Evolutionary conservation across 1,140 invertebrate genomes (phyloP), one percentile per base, ranked within the genome.

Genomic region (Eufriesea mexicana): DNA sequence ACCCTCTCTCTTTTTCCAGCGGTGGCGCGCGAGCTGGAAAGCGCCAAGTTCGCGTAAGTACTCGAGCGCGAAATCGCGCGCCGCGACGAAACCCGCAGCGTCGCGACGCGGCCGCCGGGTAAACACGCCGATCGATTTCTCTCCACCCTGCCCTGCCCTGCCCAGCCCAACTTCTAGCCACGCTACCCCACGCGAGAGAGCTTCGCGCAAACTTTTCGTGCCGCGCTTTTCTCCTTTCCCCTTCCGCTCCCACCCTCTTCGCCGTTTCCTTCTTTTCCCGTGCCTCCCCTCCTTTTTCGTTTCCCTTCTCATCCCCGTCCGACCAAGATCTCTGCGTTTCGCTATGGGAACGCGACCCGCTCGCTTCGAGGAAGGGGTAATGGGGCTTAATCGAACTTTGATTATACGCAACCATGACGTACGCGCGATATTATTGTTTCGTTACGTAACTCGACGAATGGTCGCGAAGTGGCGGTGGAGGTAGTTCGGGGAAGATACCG

Each of bases 121-220:
- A 89, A 89, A 89, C 86, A 88, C 79, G 74, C 66, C 86, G 86
- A 89, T 89, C 87, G 87, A 89, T 89, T 86, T 80, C 84, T 88
- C 70, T 57, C 20, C 54, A 18, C 66, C 47, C 84, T 70, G 68
- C 80, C 86, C 82, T 79, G 73, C 82, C 61, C 62, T 78, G 59
- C 86, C 78, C 79, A 57, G 42, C 79, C 54, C 25, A 54, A 54
- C 55, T 55, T 51, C 79, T 62, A 55, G 51, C 67, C 59, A 72
- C 67, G 75, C 45, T 62, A 59, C 64, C 74, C 62, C 45, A 71
- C 35, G 45, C 23, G 28, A 25, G 20, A 28, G 2, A 7, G 51
- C 42, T 28, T 55, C 18, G 54, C 76, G n/a, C 16, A 73, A 80
- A 47, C 18, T 49, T 75, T 75, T 23, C 57, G 0, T 14, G 42